Evolutionary conservation across 1,140 invertebrate species (phyloP).

Genomic region (Drosophila albomicans): DNA sequence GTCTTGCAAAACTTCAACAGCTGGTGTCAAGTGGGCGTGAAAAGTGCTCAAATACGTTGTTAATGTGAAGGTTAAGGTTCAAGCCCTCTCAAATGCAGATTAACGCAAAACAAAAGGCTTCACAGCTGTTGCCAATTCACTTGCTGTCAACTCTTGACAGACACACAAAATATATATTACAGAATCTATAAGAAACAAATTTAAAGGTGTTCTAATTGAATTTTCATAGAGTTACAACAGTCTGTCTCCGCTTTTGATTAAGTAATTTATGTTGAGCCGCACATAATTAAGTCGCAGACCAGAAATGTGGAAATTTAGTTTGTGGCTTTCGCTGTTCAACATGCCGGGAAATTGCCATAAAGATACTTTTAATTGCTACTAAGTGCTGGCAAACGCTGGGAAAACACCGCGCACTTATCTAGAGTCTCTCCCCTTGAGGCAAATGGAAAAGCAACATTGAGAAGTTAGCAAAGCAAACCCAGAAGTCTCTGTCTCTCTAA

Average conservation of each 20-base stretch:
- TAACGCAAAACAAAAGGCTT: conserved; percentile 36
- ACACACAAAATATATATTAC: no score
- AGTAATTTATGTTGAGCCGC: conserved; percentile 42
- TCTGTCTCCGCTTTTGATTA: conserved; percentile 43
- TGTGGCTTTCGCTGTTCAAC: conserved; percentile 42
- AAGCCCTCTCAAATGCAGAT: conserved; percentile 41
- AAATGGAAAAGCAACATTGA: conserved; percentile 4
- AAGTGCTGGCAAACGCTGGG: conserved; percentile 36
- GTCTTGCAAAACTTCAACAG: conserved; percentile 37
- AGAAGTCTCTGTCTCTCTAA: conserved; percentile 17
- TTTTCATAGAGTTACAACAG: conserved; percentile 31
- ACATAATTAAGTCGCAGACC: conserved; percentile 40
- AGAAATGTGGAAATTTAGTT: conserved; percentile 50
- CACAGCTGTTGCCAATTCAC: conserved; percentile 32
- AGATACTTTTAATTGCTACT: conserved; percentile 61
- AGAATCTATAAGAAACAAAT: conserved; percentile 13
- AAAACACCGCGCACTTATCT: conserved; percentile 13
- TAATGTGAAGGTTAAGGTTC: conserved; percentile 37
- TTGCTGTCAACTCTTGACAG: no score
- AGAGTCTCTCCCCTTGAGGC: conserved; percentile 14
- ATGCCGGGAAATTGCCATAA: conserved; percentile 54
- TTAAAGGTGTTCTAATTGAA: conserved; percentile 50
- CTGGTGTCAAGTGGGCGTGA: conserved; percentile 47
- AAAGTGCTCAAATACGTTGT: conserved; percentile 30
- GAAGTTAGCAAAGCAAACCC: conserved; percentile 17